Conservation (phyloP, 30 jellyfish, hydroid and myxozoan species). For the Chrysaora quinquecirrha region DNA sequence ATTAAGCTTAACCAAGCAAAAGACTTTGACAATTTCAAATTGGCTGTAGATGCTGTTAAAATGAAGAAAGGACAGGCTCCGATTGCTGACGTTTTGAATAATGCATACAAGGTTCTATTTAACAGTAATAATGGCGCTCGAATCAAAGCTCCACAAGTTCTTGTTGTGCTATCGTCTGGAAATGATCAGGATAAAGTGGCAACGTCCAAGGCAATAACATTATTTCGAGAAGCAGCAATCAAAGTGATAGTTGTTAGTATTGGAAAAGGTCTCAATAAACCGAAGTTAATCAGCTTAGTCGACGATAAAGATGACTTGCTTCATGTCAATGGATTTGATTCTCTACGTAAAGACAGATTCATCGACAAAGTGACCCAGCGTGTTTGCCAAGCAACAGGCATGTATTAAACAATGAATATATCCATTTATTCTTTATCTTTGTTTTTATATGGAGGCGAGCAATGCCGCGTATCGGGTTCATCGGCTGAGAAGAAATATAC, state of each 20-base stretch:
- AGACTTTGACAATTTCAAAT: conserved; percentile 6
- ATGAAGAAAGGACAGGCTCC: conserved; percentile 25
- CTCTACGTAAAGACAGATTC: conserved; percentile 6
- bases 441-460: no score
- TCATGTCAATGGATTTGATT: conserved; percentile 38
- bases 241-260: conserved; percentile 38
- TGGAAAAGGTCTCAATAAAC: conserved; percentile 32
- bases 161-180: conserved; percentile 53
- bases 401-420: neutral
- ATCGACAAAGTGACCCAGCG: conserved; percentile 8
- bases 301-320: conserved; percentile 12
- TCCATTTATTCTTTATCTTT: no score
- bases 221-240: conserved; percentile 51
- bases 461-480: no score
- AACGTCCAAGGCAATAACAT: conserved; percentile 18
- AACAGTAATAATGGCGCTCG: conserved; percentile 58
- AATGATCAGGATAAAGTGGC: conserved; percentile 19
- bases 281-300: conserved; percentile 2
- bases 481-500: no score
- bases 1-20: conserved; percentile 22
- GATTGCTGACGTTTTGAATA: conserved; percentile 28
- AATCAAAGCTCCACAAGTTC: conserved; percentile 45
- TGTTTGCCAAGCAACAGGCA: conserved; percentile 55
- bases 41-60: conserved; percentile 22
- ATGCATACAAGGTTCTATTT: conserved; percentile 37